These are phyloP conservation scores for Cervus canadensis DNA, from an alignment of 2,113 vertebrate genomes.

Conservation along the genomic window DNA sequence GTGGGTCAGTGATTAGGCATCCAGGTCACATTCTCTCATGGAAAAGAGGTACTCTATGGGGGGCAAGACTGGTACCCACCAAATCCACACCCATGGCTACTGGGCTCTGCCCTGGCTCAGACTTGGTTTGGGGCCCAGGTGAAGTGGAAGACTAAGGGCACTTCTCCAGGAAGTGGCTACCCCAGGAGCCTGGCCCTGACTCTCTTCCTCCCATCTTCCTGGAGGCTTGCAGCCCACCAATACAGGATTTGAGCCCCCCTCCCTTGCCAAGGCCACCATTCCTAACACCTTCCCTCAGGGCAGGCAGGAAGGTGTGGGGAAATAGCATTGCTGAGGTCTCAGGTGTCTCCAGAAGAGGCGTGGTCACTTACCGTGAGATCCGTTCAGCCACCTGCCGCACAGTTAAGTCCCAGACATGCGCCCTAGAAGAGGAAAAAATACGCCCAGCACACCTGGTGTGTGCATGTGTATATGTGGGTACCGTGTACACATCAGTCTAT, in stretches of 20 bases:
- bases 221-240: not conserved
- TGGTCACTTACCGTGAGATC: not conserved
- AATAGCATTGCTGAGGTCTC: not conserved
- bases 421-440: not conserved
- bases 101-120: not conserved
- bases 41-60: not conserved
- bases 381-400: not conserved
- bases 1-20: not conserved
- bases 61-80: not conserved
- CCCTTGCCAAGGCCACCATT: not conserved
- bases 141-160: not conserved
- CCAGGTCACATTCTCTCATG: not conserved
- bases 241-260: not conserved
- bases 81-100: not conserved
- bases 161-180: not conserved
- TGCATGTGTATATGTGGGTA: not conserved
- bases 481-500: not conserved
- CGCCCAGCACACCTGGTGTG: not conserved
- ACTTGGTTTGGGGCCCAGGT: not conserved
- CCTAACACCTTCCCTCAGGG: not conserved
- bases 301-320: not conserved
- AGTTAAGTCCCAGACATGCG: not conserved
- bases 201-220: not conserved
- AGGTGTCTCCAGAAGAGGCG: not conserved
- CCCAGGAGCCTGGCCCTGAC: not conserved